Base-by-base conservation (phyloP, 2,797 vertebrate genomes). In the Gallinago nigripennis region DNA sequence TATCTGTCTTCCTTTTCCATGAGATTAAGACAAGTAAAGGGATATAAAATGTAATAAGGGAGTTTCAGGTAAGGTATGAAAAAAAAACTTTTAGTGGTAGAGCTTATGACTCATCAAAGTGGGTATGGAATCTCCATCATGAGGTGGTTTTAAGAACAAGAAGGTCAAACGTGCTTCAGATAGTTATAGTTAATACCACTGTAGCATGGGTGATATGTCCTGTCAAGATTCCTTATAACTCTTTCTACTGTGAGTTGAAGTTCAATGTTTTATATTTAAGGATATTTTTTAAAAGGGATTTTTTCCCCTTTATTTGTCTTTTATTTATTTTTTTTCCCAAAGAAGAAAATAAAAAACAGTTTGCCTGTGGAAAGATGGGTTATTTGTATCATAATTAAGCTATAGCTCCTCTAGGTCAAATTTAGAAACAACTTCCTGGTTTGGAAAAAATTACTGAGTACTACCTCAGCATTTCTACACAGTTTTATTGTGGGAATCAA, bases 401-500 rank as follows among this genome's bases (percentile, higher is more conserved):
- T 78, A 45, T 51, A 85, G 46, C 4, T 72, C 73, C 73, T 88
- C 65, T 75, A 53, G 43, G 63, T 83, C 69, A 87, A 94, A 87
- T 76, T 94, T 73, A 63, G 33, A 91, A 95, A 92, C 24, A 69
- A 91, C 80, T 58, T 75, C 4, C 19, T 50, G 21, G 18, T 53
- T 46, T 71, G 65, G 46, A 71, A 86, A 86, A 92, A 92, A 48
- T 51, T 61, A 79, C 25, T 35, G 46, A 80, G 23, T 41, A 60
- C 9, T 69, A 60, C 69, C 45, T 89, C 35, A 39, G n/a, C 78
- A 63, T 84, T 94, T 60, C 50, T 91, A 78, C 16, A 58, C 61
- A 48, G 23, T 76, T 95, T 96, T 92, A 93, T 95, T 89, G 79
- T 16, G 3, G 15, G 43, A 96, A 95, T 94, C 24, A 76, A 89